Evolutionary conservation across 2,113 vertebrate genomes (phyloP), one percentile per base, ranked within the genome.

Genomic region (Nansenia antarctica): DNA sequence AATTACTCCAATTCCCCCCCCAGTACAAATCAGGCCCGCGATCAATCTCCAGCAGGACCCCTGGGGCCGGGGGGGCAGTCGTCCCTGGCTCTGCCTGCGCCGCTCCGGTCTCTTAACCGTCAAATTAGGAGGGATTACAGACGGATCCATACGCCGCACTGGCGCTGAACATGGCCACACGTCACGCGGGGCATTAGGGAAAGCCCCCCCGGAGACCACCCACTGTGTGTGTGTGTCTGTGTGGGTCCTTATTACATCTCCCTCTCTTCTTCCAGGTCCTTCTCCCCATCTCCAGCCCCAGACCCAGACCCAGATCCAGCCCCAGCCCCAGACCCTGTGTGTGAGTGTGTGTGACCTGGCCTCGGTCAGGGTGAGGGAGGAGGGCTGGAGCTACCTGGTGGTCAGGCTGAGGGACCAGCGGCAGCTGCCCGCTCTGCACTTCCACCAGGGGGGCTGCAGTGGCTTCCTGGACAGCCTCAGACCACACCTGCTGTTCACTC

Each of bases 311-410:
- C n/a, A 22, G 4, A 15, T 31, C 9, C 8, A 6, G 92, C 0
- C 94, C 94, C 88, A 89, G 91, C 81, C n/a, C n/a, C n/a, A 18
- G 42, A n/a, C 42, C 12, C n/a, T 58, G 12, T 18, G 14, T 2
- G 94, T 95, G 87, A 93, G 89, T 88, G 89, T 94, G 88, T 39
- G 90, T 82, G 93, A 94, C 87, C 83, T 95, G 79, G 93, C 93
- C 80, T 94, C 92, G 69, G 88, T 95, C 88, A 93, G 91, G 85
- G 92, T 91, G 82, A 94, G 90, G 82, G 93, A 87, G 86, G 87
- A 93, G 92, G 92, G 92, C 67, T 95, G 94, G 93, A 93, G 93
- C 12, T 94, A 94, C 62, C 81, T 94, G 81, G 90, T 93, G 42
- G 92, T 95, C 85, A 91, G 90, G 85, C 81, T 95, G 74, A 92